Base-by-base conservation (phyloP, 2,888 invertebrate species). In the Autographa pulchrina region DNA sequence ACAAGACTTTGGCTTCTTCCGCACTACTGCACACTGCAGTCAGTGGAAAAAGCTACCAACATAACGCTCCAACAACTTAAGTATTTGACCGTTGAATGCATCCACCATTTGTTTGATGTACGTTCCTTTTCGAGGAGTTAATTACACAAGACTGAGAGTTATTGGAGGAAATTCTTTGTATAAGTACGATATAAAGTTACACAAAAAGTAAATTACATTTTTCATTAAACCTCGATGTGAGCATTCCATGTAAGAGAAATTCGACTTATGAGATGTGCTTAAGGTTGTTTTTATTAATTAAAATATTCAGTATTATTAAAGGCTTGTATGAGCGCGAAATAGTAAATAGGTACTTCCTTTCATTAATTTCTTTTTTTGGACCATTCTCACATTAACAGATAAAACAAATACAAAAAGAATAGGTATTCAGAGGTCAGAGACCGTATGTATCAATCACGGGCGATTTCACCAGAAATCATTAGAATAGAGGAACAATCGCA, bases 1-100 rank as follows among this genome's bases (percentile, higher is more conserved):
- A 87, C 86, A 86, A 86, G 85, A 88, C 87, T 83, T 84, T 72
- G 85, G 85, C 86, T 88, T 90, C 89, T 91, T 92, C 89, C 88
- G 87, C 89, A 54, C 70, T 66, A 75, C 32, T 83, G 86, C 85
- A 77, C 84, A 82, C 82, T 81, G 81, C 81, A 86, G 81, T 83
- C 80, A 89, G 82, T 91, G 89, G 91, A 92, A 93, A 92, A 89
- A 89, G 84, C 89, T 85, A 87, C 81, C 77, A 83, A 82, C 82
- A 76, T 84, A 78, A 82, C 81, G 76, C 80, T 82, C 65, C 71
- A 82, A 75, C 82, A 75, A 80, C 70, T 79, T 68, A 74, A 75
- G 73, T 79, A 81, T 79, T 68, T 79, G 70, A 69, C 76, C 79
- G 77, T 84, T 81, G 74, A 66, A 71, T 78, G 81, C 81, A 75